Evolutionary conservation across 2,888 invertebrate genomes (phyloP), one percentile per base, ranked within the genome.

Genomic region (Andrena praecox): DNA sequence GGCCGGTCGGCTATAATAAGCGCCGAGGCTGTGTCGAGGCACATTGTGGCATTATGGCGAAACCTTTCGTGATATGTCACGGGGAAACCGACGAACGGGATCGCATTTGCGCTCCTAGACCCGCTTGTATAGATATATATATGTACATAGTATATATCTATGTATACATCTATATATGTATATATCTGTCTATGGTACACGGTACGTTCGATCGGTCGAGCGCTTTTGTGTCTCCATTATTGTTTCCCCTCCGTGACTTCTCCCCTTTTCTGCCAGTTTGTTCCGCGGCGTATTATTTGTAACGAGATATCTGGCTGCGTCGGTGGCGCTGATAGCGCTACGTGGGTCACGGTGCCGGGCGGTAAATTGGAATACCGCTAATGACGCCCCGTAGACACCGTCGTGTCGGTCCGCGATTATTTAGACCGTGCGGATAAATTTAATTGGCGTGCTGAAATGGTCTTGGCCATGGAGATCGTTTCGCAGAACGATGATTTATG

Each of bases 61-160:
- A 91, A 91, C 90, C 89, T 91, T 90, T 92, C 92, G 91, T 92
- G 92, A 92, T 92, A 91, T 92, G 91, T 91, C 92, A 92, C 89
- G 88, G 85, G 85, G 87, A 87, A 89, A 80, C 84, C 85, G 76
- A 88, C 85, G 83, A 90, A 87, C 87, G 87, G 86, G 85, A 89
- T 89, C 81, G 83, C 84, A 42, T 82, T 42, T 77, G 85, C 83
- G 56, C 84, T 84, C 60, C 63, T 73, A 63, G 59, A 48, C 66
- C 12, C 56, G 72, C n/a, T 52, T 75, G n/a, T 68, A 20, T 70
- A 29, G 1, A n/a, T 35, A 35, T 10, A 35, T 35, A 42, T 42
- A 12, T 12, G n/a, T n/a, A 42, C 4, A 7, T 52, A n/a, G n/a
- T n/a, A 7, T 20, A 52, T 52, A 48, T 12, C 5, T 48, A 48